phyloP scores from a whole-genome alignment of 2,888 invertebrate species.

The Siphonodentalium dalli region DNA sequence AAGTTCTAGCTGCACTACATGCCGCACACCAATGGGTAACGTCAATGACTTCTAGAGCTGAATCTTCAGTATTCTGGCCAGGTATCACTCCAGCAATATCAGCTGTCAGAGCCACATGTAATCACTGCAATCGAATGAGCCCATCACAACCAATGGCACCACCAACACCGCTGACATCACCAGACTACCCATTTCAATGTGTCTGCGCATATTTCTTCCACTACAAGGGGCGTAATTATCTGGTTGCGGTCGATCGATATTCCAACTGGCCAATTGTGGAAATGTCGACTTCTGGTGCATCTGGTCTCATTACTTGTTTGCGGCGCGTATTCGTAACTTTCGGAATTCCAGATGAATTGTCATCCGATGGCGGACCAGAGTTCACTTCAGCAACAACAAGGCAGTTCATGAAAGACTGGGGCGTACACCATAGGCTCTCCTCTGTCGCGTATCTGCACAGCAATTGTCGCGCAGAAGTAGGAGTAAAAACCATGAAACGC shows the following conservation, averaged over 20 bases:
- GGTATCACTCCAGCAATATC: constrained; percentile 16
- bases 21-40: constrained; percentile 28
- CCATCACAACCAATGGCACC: constrained; percentile 29
- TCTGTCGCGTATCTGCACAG: constrained; percentile 30
- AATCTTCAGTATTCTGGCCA: constrained; percentile 29
- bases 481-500: constrained; percentile 31
- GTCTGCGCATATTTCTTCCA: constrained; percentile 25
- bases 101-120: constrained; percentile 21
- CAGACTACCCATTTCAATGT: constrained; percentile 30
- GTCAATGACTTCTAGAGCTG: constrained; percentile 25
- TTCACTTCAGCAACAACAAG: constrained; percentile 27
- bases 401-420: constrained; percentile 27
- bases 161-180: constrained; percentile 14
- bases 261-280: constrained; percentile 31
- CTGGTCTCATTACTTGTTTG: constrained; percentile 22
- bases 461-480: constrained; percentile 31
- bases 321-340: constrained; percentile 29
- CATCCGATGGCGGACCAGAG: constrained; percentile 29
- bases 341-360: constrained; percentile 32
- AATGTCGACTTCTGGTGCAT: constrained; percentile 20
- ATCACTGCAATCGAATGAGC: constrained; percentile 22
- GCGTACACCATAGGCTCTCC: constrained; percentile 24
- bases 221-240: constrained; percentile 26
- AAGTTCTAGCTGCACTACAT: constrained; percentile 25
- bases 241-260: constrained; percentile 30